Percentiles rank a stretch among this genome's conserved stretches.
Conservation (phyloP, 2,113 vertebrate genomes). For the Thermophis baileyi region DNA sequence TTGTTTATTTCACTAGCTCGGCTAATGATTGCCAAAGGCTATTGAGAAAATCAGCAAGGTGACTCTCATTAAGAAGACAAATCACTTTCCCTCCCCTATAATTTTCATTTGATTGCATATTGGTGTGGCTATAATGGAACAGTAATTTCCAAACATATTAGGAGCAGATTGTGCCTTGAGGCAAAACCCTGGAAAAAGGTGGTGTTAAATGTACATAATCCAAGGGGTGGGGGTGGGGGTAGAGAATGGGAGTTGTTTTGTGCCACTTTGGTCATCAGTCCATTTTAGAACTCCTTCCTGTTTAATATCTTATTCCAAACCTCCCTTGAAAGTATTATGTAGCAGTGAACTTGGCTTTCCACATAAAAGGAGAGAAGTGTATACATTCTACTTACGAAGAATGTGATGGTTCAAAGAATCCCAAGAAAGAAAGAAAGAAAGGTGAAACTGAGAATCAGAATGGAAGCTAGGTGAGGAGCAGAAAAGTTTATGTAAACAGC, state of each 20-base stretch:
- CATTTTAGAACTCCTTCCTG: neutral
- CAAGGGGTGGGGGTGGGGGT: neutral
- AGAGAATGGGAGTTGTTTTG: neutral
- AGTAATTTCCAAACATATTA: slow-evolving; percentile 29
- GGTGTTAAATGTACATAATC: neutral
- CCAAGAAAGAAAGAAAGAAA: too few relatives aligned
- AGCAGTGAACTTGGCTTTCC: neutral
- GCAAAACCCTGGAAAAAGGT: neutral
- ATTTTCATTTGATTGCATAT: slow-evolving; percentile 23
- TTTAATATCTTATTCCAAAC: neutral
- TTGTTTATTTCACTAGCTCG: slow-evolving; percentile 36
- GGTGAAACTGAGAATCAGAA: neutral
- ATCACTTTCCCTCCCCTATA: slow-evolving; percentile 40
- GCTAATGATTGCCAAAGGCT: slow-evolving; percentile 26
- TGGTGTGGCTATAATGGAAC: slow-evolving; percentile 17
- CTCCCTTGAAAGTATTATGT: neutral
- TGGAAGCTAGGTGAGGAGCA: neutral
- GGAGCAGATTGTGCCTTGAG: slow-evolving; percentile 19
- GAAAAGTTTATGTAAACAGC: neutral
- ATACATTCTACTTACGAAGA: too few relatives aligned
- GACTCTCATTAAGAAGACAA: slow-evolving; percentile 51
- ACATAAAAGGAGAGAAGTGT: too few relatives aligned
- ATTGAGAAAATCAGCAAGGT: slow-evolving; percentile 46
- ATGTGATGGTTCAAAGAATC: too few relatives aligned
- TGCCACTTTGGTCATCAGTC: neutral